These are phyloP conservation scores for Graptemys geographica DNA, from an alignment of 2,797 vertebrate genomes.

Conservation along the genomic window DNA sequence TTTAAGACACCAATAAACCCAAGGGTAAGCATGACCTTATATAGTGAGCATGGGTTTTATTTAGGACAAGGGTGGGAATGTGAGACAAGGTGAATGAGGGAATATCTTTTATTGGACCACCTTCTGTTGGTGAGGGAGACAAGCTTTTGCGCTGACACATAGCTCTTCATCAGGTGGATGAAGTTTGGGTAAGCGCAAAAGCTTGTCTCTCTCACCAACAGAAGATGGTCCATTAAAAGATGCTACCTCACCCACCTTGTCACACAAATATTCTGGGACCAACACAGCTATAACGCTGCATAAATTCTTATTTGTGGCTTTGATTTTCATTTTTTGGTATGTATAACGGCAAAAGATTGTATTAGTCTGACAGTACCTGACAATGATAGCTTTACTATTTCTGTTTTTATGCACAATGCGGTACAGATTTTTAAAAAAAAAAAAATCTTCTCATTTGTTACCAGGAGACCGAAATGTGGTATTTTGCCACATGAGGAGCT, in stretches of 20 bases:
- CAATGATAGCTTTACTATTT: not conserved
- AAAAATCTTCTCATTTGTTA: conserved; percentile 13
- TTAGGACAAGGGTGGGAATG: not conserved
- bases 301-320: conserved; percentile 11
- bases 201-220: not conserved
- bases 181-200: not conserved
- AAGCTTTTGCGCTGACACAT: not conserved
- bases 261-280: not conserved
- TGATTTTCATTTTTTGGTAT: conserved; percentile 4
- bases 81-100: not conserved
- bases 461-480: not conserved
- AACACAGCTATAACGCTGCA: not conserved
- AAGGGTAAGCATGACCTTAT: not conserved
- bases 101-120: not conserved
- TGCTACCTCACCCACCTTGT: not conserved
- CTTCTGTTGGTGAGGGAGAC: not conserved
- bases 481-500: not conserved
- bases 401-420: not conserved
- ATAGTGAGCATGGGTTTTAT: not conserved
- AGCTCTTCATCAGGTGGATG: not conserved
- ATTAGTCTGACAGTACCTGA: not conserved
- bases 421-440: not conserved
- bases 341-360: not conserved
- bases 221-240: not conserved
- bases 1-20: not conserved